Evolutionary conservation across 1,140 invertebrate genomes (phyloP).

Genomic region (Dryas iulia): DNA sequence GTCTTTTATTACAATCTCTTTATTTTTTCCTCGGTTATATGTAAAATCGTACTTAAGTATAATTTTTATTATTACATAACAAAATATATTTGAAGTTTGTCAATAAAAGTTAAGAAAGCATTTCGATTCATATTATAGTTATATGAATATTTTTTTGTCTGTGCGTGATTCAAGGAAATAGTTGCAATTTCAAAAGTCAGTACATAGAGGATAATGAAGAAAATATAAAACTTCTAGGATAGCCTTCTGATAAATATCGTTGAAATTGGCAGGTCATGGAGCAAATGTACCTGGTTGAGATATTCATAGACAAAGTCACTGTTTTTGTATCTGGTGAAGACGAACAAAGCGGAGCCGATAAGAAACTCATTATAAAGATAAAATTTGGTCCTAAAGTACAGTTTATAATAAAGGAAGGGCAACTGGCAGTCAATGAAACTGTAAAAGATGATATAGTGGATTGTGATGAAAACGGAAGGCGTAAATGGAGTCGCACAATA

Average conservation of each 20-base stretch:
- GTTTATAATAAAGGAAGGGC: conserved; percentile 70
- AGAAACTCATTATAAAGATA: conserved; percentile 69
- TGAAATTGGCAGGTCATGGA: conserved; percentile 75
- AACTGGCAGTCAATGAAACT: conserved; percentile 54
- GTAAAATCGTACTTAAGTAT: too few species aligned
- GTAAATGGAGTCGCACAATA: conserved; percentile 65
- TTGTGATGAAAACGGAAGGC: conserved; percentile 55
- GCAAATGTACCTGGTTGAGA: conserved; percentile 76
- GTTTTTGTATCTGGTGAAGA: conserved; percentile 57
- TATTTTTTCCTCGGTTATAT: too few species aligned
- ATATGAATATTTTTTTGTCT: not conserved
- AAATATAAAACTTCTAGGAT: conserved; percentile 15
- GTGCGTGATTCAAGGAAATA: not conserved
- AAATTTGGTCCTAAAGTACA: conserved; percentile 71
- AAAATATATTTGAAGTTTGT: too few species aligned
- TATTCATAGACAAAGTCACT: conserved; percentile 73
- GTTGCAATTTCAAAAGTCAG: not conserved
- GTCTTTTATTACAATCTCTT: not conserved
- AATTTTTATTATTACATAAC: too few species aligned
- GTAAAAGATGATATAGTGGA: conserved; percentile 59
- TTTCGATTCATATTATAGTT: too few species aligned
- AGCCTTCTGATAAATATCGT: conserved; percentile 57
- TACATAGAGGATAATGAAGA: conserved; percentile 24
- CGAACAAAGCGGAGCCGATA: conserved; percentile 53
- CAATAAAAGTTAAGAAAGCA: too few species aligned